phyloP scores from a whole-genome alignment of 2,113 vertebrate genomes.

The Peromyscus californicus region DNA sequence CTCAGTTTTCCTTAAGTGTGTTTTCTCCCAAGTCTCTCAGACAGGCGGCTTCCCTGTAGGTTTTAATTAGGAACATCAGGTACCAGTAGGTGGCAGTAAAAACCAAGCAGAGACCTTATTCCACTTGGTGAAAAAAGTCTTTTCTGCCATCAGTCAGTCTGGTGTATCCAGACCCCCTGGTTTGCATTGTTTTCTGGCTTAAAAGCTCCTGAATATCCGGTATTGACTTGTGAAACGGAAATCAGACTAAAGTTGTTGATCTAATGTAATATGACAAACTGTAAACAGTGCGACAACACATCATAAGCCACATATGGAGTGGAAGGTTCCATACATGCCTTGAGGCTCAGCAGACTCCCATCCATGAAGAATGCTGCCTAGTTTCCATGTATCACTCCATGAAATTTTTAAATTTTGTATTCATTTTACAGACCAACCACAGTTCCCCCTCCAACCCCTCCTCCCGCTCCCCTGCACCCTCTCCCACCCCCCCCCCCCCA shows the following conservation, averaged over 20 bases:
- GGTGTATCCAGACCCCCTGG: neutral
- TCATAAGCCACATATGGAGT: neutral
- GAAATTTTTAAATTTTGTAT: too few relatives aligned
- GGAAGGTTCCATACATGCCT: neutral
- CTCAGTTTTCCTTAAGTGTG: constrained; percentile 20
- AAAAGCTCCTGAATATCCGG: neutral
- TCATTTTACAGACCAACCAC: too few relatives aligned
- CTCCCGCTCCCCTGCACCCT: too few relatives aligned
- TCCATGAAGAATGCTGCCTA: neutral
- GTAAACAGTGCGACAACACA: neutral
- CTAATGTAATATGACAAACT: neutral
- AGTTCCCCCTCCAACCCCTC: too few relatives aligned
- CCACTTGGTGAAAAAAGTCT: neutral
- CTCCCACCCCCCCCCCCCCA: too few relatives aligned
- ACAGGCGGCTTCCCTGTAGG: neutral
- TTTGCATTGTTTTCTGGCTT: constrained; percentile 24
- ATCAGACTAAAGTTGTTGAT: constrained; percentile 27
- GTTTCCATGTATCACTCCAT: neutral
- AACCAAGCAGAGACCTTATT: constrained; percentile 50
- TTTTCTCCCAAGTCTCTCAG: neutral
- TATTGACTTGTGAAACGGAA: neutral
- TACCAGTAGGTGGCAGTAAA: constrained; percentile 80
- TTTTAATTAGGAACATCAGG: constrained; percentile 34
- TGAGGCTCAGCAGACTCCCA: neutral
- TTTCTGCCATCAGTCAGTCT: neutral